Evolutionary conservation across 2,888 invertebrate species (phyloP).

Genomic region (Leptothorax acervorum): DNA sequence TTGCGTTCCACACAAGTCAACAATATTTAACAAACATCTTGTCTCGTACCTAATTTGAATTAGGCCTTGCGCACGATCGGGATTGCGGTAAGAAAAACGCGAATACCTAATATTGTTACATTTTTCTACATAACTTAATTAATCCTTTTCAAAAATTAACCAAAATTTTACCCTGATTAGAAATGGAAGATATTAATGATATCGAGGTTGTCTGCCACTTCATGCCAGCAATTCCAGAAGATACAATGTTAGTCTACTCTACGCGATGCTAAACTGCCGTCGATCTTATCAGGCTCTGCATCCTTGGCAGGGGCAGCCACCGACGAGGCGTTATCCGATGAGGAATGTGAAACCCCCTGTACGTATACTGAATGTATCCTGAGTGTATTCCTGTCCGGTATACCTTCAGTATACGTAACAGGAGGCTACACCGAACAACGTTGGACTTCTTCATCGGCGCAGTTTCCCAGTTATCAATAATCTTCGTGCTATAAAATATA

Average conservation of each 20-base stretch:
- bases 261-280: constrained; percentile 71
- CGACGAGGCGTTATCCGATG: constrained; percentile 70
- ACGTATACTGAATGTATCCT: constrained; percentile 99
- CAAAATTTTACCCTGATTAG: constrained; percentile 22
- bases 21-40: neutral
- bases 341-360: constrained; percentile 94
- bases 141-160: neutral
- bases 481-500: constrained; percentile 37
- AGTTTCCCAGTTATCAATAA: constrained; percentile 22
- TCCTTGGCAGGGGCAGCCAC: constrained; percentile 20
- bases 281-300: constrained; percentile 55
- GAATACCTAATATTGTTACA: neutral
- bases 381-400: constrained; percentile 99
- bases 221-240: constrained; percentile 63
- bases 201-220: constrained; percentile 66
- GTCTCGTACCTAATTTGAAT: neutral
- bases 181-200: constrained; percentile 28
- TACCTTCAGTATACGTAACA: constrained; percentile 99
- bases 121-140: neutral
- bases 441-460: constrained; percentile 75
- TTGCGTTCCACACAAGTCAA: neutral
- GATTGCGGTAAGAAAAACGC: constrained; percentile 25
- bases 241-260: constrained; percentile 64
- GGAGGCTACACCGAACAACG: constrained; percentile 95
- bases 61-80: neutral